Percentiles rank a stretch among this genome's conserved stretches.
These are phyloP conservation scores for Ranitomeya imitator DNA, from an alignment of 2,113 vertebrate species.

Conservation along the genomic window DNA sequence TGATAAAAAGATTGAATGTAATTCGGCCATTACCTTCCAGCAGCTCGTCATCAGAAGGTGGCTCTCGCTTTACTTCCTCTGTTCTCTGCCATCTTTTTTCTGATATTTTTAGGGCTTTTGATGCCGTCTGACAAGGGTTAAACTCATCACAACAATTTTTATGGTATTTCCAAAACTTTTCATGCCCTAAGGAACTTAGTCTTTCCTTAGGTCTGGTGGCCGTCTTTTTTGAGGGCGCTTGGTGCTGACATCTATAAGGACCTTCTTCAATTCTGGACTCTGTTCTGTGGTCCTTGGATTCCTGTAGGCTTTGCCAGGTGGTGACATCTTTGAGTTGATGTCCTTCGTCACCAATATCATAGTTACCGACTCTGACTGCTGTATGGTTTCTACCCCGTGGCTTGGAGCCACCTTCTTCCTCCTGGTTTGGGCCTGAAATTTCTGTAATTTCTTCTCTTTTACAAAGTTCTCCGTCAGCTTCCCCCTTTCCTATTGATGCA, in stretches of 20 bases:
- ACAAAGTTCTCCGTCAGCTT: background rate
- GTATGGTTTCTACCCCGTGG: background rate
- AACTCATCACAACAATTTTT: constrained; percentile 28
- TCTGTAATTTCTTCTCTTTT: background rate
- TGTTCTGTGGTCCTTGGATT: too few relatives aligned
- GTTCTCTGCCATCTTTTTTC: background rate
- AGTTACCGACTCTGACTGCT: too few relatives aligned
- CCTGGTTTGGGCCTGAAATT: background rate
- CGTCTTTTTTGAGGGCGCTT: background rate
- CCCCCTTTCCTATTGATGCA: background rate
- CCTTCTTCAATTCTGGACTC: background rate
- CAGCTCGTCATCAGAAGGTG: background rate
- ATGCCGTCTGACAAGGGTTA: background rate
- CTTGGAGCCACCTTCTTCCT: background rate
- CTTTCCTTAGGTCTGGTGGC: background rate
- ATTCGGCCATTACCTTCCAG: constrained; percentile 53
- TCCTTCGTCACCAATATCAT: background rate
- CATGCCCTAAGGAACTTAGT: background rate
- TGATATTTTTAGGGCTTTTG: background rate
- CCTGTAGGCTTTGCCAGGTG: background rate
- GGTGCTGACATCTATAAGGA: background rate
- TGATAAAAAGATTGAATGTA: constrained; percentile 49
- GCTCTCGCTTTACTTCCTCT: background rate
- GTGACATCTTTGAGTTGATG: background rate
- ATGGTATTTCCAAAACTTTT: constrained; percentile 13